phyloP scores from a whole-genome alignment of 2,797 vertebrate genomes.

The Dendrocincla fuliginosa region DNA sequence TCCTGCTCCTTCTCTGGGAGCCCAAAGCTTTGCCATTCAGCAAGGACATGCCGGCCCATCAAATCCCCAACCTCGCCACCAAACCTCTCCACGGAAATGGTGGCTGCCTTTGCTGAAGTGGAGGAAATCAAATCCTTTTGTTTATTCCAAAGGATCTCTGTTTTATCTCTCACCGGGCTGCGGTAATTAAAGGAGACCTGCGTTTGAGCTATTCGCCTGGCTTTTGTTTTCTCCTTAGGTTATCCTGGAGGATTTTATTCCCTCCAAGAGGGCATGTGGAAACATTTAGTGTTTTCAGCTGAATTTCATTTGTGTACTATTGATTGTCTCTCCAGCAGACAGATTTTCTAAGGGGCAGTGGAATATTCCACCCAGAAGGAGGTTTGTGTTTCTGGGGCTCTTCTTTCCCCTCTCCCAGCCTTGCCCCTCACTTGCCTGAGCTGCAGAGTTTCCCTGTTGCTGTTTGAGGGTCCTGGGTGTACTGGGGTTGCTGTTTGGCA shows the following conservation, averaged over 20 bases:
- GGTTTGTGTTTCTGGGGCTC: not conserved
- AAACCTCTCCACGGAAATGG: not conserved
- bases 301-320: conserved; percentile 20
- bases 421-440: not conserved
- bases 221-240: conserved; percentile 33
- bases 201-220: not conserved
- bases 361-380: not conserved
- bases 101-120: conserved; percentile 25
- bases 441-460: not conserved
- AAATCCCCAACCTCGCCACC: not conserved
- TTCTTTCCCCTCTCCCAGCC: not conserved
- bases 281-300: conserved; percentile 16
- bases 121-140: conserved; percentile 50
- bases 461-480: not conserved
- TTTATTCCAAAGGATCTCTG: conserved; percentile 47
- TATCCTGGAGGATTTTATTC: conserved; percentile 14
- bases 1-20: not conserved
- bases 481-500: not conserved
- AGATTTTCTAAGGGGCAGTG: not conserved
- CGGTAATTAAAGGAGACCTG: conserved; percentile 65
- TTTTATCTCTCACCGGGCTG: conserved; percentile 39
- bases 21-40: not conserved
- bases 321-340: not conserved
- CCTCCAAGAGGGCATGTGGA: conserved; percentile 1
- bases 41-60: not conserved